These are phyloP conservation scores for Trichoplusia ni DNA, from an alignment of 1,140 invertebrate species.

Conservation along the genomic window DNA sequence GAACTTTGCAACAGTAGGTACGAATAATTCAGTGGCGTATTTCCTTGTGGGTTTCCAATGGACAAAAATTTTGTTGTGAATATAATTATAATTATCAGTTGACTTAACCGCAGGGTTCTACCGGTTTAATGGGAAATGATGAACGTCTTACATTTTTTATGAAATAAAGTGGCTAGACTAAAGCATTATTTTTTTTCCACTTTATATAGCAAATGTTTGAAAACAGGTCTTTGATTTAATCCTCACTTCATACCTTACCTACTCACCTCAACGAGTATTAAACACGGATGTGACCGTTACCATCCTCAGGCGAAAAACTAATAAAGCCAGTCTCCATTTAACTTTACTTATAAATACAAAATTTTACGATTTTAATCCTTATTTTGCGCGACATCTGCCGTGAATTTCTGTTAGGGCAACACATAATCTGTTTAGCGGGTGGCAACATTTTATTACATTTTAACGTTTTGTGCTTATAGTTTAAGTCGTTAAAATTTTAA, in stretches of 20 bases:
- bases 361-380: constrained; percentile 19
- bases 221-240: no score
- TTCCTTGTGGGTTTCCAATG: background rate
- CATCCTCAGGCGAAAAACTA: background rate
- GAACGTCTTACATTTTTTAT: no score
- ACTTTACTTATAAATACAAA: constrained; percentile 18
- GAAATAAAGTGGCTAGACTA: no score
- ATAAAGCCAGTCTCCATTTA: background rate
- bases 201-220: no score
- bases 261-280: background rate
- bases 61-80: no score
- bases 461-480: constrained; percentile 54
- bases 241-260: no score
- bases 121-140: no score
- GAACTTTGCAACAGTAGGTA: background rate
- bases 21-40: background rate
- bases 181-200: no score
- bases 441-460: constrained; percentile 57
- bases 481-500: constrained; percentile 60
- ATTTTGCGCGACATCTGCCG: constrained; percentile 32
- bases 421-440: constrained; percentile 39
- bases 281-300: background rate
- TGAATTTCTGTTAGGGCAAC: constrained; percentile 19
- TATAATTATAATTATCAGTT: no score
- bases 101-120: no score